Percentiles rank a stretch among this genome's conserved stretches.
These are phyloP conservation scores for Austrolebias charrua DNA, from an alignment of 2,797 vertebrate genomes.

Conservation along the genomic window DNA sequence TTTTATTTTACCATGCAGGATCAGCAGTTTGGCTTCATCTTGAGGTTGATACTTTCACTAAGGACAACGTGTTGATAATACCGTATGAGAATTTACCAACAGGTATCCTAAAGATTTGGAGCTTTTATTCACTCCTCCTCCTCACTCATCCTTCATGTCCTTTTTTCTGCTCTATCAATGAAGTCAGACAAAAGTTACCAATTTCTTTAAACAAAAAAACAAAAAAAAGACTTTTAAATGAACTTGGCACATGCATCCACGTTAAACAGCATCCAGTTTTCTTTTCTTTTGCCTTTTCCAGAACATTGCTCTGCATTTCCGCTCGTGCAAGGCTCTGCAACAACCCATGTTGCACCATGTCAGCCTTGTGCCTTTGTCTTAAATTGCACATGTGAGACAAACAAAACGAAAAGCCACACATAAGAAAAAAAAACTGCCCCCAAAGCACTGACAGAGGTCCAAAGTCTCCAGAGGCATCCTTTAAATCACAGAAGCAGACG, in stretches of 20 bases:
- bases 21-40: constrained; percentile 7
- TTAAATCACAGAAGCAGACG: constrained; percentile 42
- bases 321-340: not conserved
- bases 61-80: not conserved
- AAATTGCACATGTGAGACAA: constrained; percentile 5
- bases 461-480: constrained; percentile 24
- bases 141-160: no score
- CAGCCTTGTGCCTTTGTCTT: not conserved
- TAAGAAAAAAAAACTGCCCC: constrained; percentile 13
- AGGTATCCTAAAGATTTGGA: not conserved
- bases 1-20: not conserved
- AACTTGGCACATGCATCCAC: not conserved
- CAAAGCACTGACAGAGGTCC: constrained; percentile 9
- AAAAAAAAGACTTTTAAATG: no score
- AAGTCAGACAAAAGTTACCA: no score
- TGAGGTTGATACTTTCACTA: constrained; percentile 2
- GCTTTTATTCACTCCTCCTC: no score
- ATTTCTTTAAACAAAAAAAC: no score
- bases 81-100: constrained; percentile 1
- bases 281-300: not conserved
- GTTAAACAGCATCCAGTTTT: not conserved
- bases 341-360: not conserved
- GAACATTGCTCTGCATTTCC: not conserved
- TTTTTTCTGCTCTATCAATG: no score
- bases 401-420: constrained; percentile 9